Evolutionary conservation across 2,888 invertebrate genomes (phyloP).

Genomic region (Caprella mutica): DNA sequence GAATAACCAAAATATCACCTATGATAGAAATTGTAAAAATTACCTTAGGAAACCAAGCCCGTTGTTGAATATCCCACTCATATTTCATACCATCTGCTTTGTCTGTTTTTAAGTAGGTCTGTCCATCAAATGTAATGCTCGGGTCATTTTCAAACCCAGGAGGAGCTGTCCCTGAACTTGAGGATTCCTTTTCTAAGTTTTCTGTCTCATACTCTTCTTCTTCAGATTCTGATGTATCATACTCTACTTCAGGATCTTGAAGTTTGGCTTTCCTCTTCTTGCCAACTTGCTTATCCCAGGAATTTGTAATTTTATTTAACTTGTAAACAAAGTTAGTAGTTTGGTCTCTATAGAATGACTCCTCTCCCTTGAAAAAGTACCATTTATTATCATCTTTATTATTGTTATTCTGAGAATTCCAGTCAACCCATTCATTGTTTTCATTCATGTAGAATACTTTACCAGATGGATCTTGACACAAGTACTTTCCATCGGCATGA

Average conservation of each 20-base stretch:
- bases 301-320: conserved; percentile 26
- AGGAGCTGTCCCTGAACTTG: conserved; percentile 14
- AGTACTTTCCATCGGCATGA: conserved; percentile 22
- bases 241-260: conserved; percentile 18
- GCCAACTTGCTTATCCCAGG: conserved; percentile 24
- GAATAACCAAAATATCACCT: background rate
- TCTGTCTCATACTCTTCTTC: background rate
- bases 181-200: conserved; percentile 6
- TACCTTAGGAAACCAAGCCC: conserved; percentile 76
- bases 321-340: conserved; percentile 21
- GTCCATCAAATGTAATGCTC: conserved; percentile 9
- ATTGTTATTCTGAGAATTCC: conserved; percentile 7
- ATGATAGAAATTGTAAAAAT: background rate
- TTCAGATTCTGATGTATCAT: conserved; percentile 20
- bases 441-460: conserved; percentile 28
- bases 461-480: conserved; percentile 23
- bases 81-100: conserved; percentile 71
- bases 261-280: conserved; percentile 13
- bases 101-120: conserved; percentile 43
- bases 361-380: conserved; percentile 31
- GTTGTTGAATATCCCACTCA: conserved; percentile 81
- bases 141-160: conserved; percentile 20
- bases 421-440: conserved; percentile 25
- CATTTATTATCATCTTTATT: conserved; percentile 14
- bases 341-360: conserved; percentile 27